Base-by-base conservation (phyloP, 1,140 invertebrate genomes). In the Micrasema minimum region DNA sequence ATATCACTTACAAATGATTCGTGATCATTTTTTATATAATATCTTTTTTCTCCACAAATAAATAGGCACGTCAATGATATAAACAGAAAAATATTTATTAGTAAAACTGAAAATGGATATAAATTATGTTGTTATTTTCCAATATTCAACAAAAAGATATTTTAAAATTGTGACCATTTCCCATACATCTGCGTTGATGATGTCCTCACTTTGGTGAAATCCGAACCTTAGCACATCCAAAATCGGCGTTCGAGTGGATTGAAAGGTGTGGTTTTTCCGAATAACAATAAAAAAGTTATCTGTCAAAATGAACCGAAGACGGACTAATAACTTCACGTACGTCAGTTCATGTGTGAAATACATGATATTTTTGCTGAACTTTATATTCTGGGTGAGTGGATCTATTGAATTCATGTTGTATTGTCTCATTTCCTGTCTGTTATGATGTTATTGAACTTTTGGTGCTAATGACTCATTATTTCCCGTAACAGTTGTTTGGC, bases 261-360 rank as follows among this genome's bases (percentile, higher is more conserved):
- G 43, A 46, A 48, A 64, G 59, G 59, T 64, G 59, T 64, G 59
- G 59, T 64, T 64, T 61, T 62, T 64, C 23, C 61, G 18, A 31
- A 48, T 18, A 64, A 35, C 26, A 37, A 31, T 50, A 51, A 53
- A 57, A 37, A 50, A 69, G 35, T 55, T 76, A 76, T 67, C 75
- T 11, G 74, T 77, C 65, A 85, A 83, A 77, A 87, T 87, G 83
- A 86, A 88, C 77, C 80, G 86, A 37, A 82, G 85, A 41, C 79
- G 85, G 69, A 83, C 83, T 46, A 81, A 86, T 48, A 87, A 88
- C 75, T 88, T 87, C 76, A 88, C 86, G 2, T 93, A 93, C 80
- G 92, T 95, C 62, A 96, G 92, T 78, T 91, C 93, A n/a, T 95
- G 93, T 82, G 92, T 96, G 7, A 97, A 97, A 83, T 97, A 96